Evolutionary conservation across 1,140 invertebrate species (phyloP), one percentile per base, ranked within the genome.

Genomic region (Musca vetustissima): DNA sequence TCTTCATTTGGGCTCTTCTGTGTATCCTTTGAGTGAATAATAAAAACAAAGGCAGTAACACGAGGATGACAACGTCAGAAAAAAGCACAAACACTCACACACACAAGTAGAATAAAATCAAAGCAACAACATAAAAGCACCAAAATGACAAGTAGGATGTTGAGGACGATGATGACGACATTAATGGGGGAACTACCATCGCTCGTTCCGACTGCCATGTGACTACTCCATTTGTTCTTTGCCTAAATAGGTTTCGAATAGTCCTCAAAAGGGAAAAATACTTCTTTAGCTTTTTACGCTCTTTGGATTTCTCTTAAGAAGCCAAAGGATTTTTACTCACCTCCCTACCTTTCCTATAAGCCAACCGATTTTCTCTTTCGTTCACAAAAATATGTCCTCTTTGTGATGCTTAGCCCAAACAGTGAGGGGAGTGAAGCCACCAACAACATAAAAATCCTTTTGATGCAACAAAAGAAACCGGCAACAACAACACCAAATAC

Each of bases 21-120:
- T 22, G 21, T 52, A 61, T 61, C 57, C 57, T 61, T 61, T 61
- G 57, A 61, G 57, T 28, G 57, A 61, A 61, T 61, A 61, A 61
- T 61, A 61, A 61, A 61, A 43, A 43, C 36, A 43, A 43, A 43
- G 36, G 36, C 36, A 43, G 36, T 43, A 43, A 61, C 57, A 61
- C 57, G 57, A 61, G 17, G 36, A 43, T 28, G 36, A 61, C 57
- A 28, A 61, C 57, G n/a, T n/a, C n/a, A n/a, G n/a, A n/a, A n/a
- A 61, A 61, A 28, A 13, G 11, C 36, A 43, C 6, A 4, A 13
- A 13, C 11, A 43, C 6, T 11, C 6, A 43, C 36, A 43, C 6
- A 43, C 4, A 43, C 36, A 43, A 43, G 11, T 8, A 43, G 36
- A 43, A 11, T 43, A 43, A 43, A 43, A 9, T 2, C 36, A 43